Percentiles rank a stretch among this genome's conserved stretches.
phyloP scores from a whole-genome alignment of 2,797 vertebrate species.

The Sebastolobus altivelis region DNA sequence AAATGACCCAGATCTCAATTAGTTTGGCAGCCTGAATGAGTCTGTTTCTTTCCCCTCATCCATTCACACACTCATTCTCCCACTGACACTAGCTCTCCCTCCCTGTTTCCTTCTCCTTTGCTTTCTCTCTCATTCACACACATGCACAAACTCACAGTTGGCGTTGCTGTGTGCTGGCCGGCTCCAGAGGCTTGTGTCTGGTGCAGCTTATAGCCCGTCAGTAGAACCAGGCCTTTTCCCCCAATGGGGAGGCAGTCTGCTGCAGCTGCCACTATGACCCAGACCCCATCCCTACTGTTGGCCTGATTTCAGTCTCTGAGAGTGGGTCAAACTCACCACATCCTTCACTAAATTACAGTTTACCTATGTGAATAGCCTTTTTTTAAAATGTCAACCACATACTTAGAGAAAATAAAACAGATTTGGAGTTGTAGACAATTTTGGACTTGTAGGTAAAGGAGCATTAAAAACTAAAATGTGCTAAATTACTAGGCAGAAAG shows the following conservation, averaged over 20 bases:
- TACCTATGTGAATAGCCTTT: not conserved
- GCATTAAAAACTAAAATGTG: not conserved
- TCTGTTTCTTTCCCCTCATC: not conserved
- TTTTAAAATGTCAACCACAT: not conserved
- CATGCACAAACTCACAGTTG: not conserved
- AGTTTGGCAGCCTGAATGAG: not conserved
- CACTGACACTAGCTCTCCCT: not conserved
- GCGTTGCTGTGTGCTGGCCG: slow-evolving; percentile 4
- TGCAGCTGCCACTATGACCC: slow-evolving; percentile 17
- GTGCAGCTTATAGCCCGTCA: slow-evolving; percentile 30
- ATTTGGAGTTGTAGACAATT: not conserved
- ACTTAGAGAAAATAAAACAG: not conserved
- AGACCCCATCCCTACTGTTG: slow-evolving; percentile 24
- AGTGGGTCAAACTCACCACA: slow-evolving; percentile 31
- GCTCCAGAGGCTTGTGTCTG: slow-evolving; percentile 36
- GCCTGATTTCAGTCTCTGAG: slow-evolving; percentile 31
- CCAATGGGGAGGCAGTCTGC: slow-evolving; percentile 12
- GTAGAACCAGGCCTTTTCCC: slow-evolving; percentile 28
- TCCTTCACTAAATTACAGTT: not conserved
- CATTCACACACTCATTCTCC: slow-evolving; percentile 1
- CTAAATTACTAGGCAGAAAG: not conserved
- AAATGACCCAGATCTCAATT: slow-evolving; percentile 32
- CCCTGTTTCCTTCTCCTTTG: not conserved
- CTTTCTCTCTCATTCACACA: not conserved
- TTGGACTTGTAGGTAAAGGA: not conserved